phyloP scores from a whole-genome alignment of 2,113 vertebrate species.

The Poicephalus meyeri region DNA sequence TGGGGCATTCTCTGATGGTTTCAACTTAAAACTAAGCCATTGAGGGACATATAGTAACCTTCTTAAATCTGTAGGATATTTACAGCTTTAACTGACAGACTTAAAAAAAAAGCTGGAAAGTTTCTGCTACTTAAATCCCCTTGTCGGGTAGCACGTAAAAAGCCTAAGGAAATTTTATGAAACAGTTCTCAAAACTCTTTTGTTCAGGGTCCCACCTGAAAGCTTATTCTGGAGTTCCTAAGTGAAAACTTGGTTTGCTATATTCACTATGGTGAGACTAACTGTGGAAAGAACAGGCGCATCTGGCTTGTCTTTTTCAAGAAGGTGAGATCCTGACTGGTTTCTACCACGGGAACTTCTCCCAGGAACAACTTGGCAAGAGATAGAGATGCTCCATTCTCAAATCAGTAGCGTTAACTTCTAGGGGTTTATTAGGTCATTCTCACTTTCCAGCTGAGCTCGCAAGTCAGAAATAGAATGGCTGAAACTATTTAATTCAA shows the following conservation, averaged over 20 bases:
- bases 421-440: neutral
- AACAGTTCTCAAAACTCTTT: neutral
- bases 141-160: neutral
- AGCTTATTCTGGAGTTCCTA: neutral
- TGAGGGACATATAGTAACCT: neutral
- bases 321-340: neutral
- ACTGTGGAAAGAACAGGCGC: neutral
- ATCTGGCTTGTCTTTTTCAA: neutral
- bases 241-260: neutral
- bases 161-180: neutral
- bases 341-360: neutral
- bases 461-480: neutral
- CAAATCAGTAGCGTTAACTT: neutral
- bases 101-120: neutral
- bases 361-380: neutral
- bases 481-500: neutral
- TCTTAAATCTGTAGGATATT: neutral
- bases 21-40: neutral
- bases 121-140: neutral
- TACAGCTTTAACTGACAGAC: neutral
- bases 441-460: neutral
- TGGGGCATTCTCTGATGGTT: neutral
- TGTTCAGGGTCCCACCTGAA: neutral
- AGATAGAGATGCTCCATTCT: neutral
- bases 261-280: neutral